Evolutionary conservation across 2,888 invertebrate species (phyloP), one percentile per base, ranked within the genome.

Genomic region (Schizaphis graminum): DNA sequence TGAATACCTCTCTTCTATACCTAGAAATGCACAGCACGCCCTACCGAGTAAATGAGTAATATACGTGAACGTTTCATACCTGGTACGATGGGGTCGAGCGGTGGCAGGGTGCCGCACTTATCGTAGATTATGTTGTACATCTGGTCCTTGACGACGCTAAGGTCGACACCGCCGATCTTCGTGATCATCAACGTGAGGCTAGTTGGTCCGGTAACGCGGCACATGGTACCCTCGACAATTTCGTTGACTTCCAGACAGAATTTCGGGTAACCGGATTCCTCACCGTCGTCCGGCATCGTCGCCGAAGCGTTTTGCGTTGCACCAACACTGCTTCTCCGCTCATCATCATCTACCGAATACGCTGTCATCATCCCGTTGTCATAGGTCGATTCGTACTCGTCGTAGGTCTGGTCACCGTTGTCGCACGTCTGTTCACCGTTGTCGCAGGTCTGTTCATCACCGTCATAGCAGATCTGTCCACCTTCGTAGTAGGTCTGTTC

Each of bases 231-330:
- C 21, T 87, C 91, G 7, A 89, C 3, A 0, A 77, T 56, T 53
- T 93, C 77, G 11, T 56, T 56, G 3, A 8, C 24, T 5, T 93
- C 28, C 44, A 93, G 56, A 93, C 28, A n/a, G n/a, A 93, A 89
- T 24, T 53, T 77, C 1, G 10, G 44, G 44, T 44, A 93, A 44
- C 8, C 61, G 11, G 11, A 53, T 35, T 61, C 90, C 49, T 77
- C 67, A 0, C 3, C 28, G 35, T 35, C 53, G 24, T 88, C 35
- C 53, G 1, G 5, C 0, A 10, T 24, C 44, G 2, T 7, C 87
- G n/a, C n/a, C 21, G 77, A 21, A 16, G 53, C 21, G 53, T 21
- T 49, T 13, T 21, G 21, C n/a, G n/a, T n/a, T n/a, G n/a, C 21
- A 87, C 16, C n/a, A 47, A 47, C 49, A 47, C 13, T 28, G 2